Evolutionary conservation across 2,888 invertebrate genomes (phyloP).

Genomic region (Phrixothrix hirtus): DNA sequence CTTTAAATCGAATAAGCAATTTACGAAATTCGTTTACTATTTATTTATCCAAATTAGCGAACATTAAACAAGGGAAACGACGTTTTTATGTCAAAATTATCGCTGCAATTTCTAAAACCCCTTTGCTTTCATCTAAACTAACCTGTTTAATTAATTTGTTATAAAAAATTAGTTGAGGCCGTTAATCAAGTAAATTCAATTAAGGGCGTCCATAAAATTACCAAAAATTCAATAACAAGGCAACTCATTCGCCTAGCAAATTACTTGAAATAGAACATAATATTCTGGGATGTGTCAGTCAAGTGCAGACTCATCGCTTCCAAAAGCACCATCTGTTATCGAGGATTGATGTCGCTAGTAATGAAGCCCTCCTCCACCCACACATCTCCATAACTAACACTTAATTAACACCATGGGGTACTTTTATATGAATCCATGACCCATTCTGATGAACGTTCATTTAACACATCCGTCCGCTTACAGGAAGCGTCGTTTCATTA

Average conservation of each 20-base stretch:
- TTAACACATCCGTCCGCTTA: slow-evolving; percentile 36
- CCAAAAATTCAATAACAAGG: background rate
- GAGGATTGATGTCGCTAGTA: slow-evolving; percentile 38
- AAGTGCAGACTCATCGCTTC: slow-evolving; percentile 14
- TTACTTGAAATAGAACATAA: slow-evolving; percentile 10
- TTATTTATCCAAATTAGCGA: background rate
- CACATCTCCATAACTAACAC: slow-evolving; percentile 46
- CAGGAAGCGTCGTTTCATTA: slow-evolving; percentile 29
- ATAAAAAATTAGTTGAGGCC: no score
- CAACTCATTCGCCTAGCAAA: slow-evolving; percentile 2
- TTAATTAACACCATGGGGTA: slow-evolving; percentile 52
- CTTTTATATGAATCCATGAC: slow-evolving; percentile 46
- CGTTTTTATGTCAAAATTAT: background rate
- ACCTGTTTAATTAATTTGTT: no score
- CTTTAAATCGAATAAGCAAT: slow-evolving; percentile 2
- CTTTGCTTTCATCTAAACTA: no score
- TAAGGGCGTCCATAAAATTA: background rate
- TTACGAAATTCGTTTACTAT: slow-evolving; percentile 2
- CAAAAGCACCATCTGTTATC: slow-evolving; percentile 38
- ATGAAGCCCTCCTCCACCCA: slow-evolving; percentile 36
- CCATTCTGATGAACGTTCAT: slow-evolving; percentile 40
- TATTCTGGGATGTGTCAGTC: slow-evolving; percentile 14
- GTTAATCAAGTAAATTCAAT: background rate
- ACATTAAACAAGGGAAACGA: background rate
- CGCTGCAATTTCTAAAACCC: no score